Percentiles rank a stretch among this genome's conserved stretches.
phyloP scores from a whole-genome alignment of 2,888 invertebrate species.

The Eupeodes latifasciatus region DNA sequence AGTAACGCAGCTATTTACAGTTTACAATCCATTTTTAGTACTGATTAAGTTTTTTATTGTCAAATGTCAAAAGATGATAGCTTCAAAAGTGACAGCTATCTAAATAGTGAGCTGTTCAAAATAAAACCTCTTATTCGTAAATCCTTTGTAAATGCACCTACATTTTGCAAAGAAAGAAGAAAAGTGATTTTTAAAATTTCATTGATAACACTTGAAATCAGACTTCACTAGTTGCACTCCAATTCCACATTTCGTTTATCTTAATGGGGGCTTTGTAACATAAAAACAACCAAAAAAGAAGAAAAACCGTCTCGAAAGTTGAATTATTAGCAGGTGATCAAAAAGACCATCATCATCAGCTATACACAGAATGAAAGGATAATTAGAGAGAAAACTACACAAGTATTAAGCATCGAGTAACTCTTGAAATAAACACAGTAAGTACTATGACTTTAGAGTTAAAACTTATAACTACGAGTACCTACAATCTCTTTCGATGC shows the following conservation, averaged over 20 bases:
- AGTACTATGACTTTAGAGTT: conserved; percentile 1
- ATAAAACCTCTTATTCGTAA: too few relatives aligned
- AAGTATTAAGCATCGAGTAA: conserved; percentile 13
- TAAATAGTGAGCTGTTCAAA: too few relatives aligned
- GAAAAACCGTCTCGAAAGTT: background rate
- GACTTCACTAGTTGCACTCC: background rate
- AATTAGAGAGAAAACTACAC: conserved; percentile 21
- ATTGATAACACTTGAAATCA: background rate
- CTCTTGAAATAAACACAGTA: conserved; percentile 7
- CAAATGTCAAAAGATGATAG: too few relatives aligned
- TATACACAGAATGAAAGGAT: background rate
- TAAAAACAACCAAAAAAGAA: background rate
- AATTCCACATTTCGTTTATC: conserved; percentile 6
- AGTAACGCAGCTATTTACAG: too few relatives aligned
- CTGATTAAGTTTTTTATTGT: too few relatives aligned
- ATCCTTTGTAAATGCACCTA: background rate
- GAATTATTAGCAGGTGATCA: conserved; percentile 29
- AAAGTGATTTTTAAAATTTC: background rate
- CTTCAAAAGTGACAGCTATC: too few relatives aligned
- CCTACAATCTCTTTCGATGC: conserved; percentile 31
- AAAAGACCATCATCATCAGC: conserved; percentile 17
- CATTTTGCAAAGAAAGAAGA: background rate
- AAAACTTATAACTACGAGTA: background rate
- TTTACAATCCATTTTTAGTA: too few relatives aligned
- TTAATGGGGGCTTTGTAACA: background rate